Conservation (phyloP, 2,797 vertebrate genomes). For the Anas bernieri region DNA sequence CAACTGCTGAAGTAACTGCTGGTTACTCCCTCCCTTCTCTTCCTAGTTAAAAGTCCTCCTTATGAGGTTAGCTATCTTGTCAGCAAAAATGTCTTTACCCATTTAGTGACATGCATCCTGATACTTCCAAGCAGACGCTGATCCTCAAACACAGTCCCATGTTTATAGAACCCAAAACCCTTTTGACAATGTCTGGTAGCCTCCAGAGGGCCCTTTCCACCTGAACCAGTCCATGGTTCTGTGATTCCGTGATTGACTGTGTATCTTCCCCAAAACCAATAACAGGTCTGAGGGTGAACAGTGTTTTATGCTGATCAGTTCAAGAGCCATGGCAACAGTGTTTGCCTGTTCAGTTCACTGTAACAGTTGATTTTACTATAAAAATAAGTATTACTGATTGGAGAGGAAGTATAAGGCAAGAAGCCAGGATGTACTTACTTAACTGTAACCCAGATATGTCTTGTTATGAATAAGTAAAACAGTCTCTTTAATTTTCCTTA, state of each 20-base stretch:
- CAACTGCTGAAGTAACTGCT: background rate
- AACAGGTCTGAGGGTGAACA: background rate
- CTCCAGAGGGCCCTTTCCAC: background rate
- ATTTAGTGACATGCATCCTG: background rate
- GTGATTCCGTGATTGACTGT: background rate
- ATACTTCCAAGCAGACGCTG: background rate
- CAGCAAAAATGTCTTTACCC: background rate
- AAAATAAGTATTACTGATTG: background rate
- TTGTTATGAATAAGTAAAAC: background rate
- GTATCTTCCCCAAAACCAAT: background rate
- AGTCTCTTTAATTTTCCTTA: background rate
- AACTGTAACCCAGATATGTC: background rate
- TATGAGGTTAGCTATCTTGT: background rate
- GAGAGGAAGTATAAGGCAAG: background rate
- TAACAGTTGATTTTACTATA: background rate
- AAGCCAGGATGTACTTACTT: background rate
- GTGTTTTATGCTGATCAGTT: background rate
- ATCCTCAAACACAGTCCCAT: background rate
- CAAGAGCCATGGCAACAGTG: background rate
- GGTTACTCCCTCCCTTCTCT: background rate
- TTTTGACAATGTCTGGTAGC: background rate
- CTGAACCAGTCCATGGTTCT: background rate
- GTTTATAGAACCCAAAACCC: background rate
- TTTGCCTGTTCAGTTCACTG: background rate
- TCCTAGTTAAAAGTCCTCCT: no score